Base-by-base conservation (phyloP, 2,113 vertebrate species). In the Thryonomys swinderianus region DNA sequence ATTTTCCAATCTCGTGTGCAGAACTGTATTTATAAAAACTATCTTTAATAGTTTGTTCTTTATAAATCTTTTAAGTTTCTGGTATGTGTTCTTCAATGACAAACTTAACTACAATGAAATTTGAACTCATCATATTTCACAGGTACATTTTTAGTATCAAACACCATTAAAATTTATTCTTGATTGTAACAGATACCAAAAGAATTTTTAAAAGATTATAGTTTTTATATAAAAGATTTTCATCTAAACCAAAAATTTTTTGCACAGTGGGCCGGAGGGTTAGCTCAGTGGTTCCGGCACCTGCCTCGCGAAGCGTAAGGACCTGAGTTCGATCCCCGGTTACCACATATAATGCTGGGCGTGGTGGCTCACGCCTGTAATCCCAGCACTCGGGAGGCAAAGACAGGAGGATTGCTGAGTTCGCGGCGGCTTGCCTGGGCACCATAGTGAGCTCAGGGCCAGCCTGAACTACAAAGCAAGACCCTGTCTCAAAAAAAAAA, bases 111-210 rank as follows among this genome's bases (percentile, higher is more conserved):
- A 95, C 94, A 97, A 96, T 97, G 96, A 98, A 98, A 97, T 82
- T 20, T 95, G 69, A 98, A 96, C 93, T 78, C 32, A 67, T 84
- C 67, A 66, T 18, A 85, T 62, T 94, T 30, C 25, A 87, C 23
- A 74, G 85, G 96, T 96, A 96, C 80, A 94, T 97, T 97, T 98
- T 97, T 88, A 97, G 90, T 94, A 98, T 88, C 79, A 98, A 32
- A 96, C 81, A 97, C 73, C 85, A 97, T 97, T 98, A 98, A 97
- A 73, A 98, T 96, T 96, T 97, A 98, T 96, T 67, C 17, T 97
- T 97, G 98, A 82, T 96, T 97, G 83, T 92, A 97, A 95, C 21
- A 97, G 76, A 97, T 88, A 95, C 91, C 96, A 93, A 96, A 93
- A 97, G 88, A 93, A 93, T 93, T 86, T 55, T 55, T 55, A 97